These are phyloP conservation scores for Elgaria multicarinata DNA, from an alignment of 2,113 vertebrate species.

Conservation along the genomic window DNA sequence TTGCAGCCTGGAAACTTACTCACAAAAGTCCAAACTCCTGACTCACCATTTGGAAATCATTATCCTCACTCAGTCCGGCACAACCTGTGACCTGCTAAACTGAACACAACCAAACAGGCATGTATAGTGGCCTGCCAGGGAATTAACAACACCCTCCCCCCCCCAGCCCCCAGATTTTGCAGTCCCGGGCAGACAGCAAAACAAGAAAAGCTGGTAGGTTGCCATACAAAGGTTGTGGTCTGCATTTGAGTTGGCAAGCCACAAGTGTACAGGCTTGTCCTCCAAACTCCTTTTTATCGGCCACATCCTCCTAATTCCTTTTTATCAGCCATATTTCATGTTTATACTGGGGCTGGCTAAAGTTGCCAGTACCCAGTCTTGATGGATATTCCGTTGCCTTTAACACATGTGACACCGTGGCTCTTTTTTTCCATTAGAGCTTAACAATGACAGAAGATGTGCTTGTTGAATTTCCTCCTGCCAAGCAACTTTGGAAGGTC, in stretches of 20 bases:
- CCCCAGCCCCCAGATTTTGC: background rate
- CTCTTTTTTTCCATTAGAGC: too few species aligned
- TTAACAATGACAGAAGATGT: background rate
- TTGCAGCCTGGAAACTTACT: constrained; percentile 1
- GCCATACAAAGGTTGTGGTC: background rate
- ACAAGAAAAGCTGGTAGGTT: background rate
- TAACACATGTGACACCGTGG: background rate
- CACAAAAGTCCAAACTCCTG: background rate
- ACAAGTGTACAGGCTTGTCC: background rate
- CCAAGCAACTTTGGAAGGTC: background rate
- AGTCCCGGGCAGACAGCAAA: background rate
- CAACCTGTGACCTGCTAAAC: constrained; percentile 1
- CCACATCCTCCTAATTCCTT: background rate
- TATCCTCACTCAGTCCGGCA: background rate
- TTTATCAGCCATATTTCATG: background rate
- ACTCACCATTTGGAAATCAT: constrained; percentile 13
- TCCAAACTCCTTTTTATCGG: background rate
- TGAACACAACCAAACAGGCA: constrained; percentile 1
- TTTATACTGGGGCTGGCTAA: background rate
- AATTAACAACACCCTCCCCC: background rate
- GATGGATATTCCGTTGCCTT: background rate
- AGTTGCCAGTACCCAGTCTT: background rate
- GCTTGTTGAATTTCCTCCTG: background rate
- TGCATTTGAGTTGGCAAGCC: background rate
- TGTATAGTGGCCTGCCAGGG: background rate